Conservation (phyloP, 2,888 invertebrate genomes). For the Smittia sp. region DNA sequence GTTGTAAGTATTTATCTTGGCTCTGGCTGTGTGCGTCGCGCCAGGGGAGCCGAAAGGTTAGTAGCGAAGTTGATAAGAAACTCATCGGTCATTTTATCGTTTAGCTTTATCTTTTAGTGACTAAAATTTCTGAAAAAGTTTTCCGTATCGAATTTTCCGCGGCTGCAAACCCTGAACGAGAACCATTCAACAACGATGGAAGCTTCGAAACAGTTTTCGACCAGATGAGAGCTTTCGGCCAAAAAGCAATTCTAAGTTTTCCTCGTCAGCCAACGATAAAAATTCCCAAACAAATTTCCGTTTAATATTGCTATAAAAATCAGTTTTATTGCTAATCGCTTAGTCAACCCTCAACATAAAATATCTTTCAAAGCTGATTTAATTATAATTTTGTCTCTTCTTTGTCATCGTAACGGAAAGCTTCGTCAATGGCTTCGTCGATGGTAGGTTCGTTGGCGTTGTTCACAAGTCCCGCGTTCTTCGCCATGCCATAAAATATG, state of each 20-base stretch:
- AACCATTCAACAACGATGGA: too few relatives aligned
- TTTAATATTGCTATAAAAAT: neutral
- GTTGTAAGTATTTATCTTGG: neutral
- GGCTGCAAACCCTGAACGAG: neutral
- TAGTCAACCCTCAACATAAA: neutral
- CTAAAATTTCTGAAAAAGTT: too few relatives aligned
- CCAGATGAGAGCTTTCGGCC: too few relatives aligned
- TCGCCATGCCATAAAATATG: slow-evolving; percentile 80
- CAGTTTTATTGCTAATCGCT: neutral
- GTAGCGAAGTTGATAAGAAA: too few relatives aligned
- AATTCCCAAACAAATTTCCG: too few relatives aligned
- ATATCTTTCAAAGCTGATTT: neutral
- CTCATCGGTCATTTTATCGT: too few relatives aligned
- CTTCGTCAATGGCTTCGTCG: slow-evolving; percentile 35
- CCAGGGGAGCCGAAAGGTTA: neutral
- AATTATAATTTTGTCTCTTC: slow-evolving; percentile 26
- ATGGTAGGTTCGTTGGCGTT: slow-evolving; percentile 7
- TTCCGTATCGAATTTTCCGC: too few relatives aligned
- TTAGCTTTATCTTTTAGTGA: too few relatives aligned
- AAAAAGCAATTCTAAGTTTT: too few relatives aligned
- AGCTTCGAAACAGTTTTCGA: too few relatives aligned
- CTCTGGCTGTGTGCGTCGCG: neutral
- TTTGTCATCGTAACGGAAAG: slow-evolving; percentile 27
- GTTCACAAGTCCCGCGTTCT: slow-evolving; percentile 71
- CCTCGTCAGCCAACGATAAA: too few relatives aligned